Evolutionary conservation across 2,113 vertebrate species (phyloP).

Genomic region (Muntiacus muntjak): DNA sequence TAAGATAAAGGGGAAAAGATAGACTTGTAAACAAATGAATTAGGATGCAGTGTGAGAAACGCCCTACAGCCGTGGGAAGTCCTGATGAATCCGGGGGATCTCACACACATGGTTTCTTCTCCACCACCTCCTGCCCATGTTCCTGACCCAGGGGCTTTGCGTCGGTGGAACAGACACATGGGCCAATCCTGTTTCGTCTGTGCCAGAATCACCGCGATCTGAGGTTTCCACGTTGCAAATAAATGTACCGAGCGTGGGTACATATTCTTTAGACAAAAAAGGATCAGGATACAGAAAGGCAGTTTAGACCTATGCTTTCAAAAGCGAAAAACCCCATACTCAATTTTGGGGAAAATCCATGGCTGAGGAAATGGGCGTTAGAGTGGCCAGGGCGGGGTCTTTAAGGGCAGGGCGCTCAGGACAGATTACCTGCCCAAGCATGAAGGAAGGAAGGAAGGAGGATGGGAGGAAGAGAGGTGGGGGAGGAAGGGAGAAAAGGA

Average conservation of each 20-base stretch:
- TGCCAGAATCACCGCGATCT: not conserved
- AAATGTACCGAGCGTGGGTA: not conserved
- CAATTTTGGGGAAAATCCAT: not conserved
- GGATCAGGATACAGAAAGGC: not conserved
- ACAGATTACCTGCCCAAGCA: not conserved
- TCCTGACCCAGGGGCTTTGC: not conserved
- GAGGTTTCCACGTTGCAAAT: not conserved
- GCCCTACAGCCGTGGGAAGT: not conserved
- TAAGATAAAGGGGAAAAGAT: not conserved
- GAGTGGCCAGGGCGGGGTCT: fast-evolving
- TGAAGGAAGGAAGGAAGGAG: not conserved
- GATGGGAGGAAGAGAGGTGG: not conserved
- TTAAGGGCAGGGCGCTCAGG: not conserved
- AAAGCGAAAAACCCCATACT: not conserved
- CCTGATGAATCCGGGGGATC: not conserved
- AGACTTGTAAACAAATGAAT: not conserved
- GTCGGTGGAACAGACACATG: not conserved
- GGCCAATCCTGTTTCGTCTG: not conserved
- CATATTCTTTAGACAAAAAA: not conserved
- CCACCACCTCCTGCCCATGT: not conserved
- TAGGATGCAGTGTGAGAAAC: not conserved
- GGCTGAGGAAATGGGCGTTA: not conserved
- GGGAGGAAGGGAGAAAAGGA: not conserved
- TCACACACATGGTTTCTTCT: not conserved
- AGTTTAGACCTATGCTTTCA: not conserved